These are phyloP conservation scores for Tetrao urogallus DNA, from an alignment of 2,113 vertebrate species.

Conservation along the genomic window DNA sequence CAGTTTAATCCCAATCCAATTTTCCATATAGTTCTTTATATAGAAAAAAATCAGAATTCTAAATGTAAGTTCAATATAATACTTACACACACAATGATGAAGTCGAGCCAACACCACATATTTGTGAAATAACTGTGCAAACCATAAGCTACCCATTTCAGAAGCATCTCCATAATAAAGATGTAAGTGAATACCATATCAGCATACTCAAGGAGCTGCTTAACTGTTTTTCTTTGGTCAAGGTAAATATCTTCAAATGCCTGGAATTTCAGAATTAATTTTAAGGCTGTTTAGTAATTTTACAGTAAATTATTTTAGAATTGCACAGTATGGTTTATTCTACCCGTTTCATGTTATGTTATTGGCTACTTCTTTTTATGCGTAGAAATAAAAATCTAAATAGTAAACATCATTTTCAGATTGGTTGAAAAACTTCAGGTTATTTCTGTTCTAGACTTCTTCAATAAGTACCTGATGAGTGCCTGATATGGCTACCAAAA, in stretches of 20 bases:
- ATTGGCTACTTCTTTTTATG: neutral
- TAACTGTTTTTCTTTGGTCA: slow-evolving; percentile 69
- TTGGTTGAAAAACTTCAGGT: neutral
- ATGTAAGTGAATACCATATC: slow-evolving; percentile 92
- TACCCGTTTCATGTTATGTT: neutral
- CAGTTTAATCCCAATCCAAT: neutral
- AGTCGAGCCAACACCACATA: slow-evolving; percentile 96
- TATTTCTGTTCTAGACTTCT: neutral
- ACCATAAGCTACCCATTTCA: slow-evolving; percentile 96
- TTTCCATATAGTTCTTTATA: neutral
- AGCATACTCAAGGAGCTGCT: slow-evolving; percentile 83
- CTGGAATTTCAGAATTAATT: slow-evolving; percentile 74
- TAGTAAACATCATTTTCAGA: neutral
- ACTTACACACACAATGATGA: slow-evolving; percentile 90
- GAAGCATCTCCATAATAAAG: slow-evolving; percentile 92
- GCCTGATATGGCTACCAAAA: neutral
- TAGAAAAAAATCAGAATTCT: neutral
- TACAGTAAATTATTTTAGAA: neutral
- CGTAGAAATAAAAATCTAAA: neutral
- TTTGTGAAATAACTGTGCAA: slow-evolving; percentile 95
- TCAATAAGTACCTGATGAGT: neutral
- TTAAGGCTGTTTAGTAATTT: neutral
- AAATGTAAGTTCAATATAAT: neutral
- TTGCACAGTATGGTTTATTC: neutral
- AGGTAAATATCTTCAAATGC: slow-evolving; percentile 94